phyloP scores from a whole-genome alignment of 1,140 invertebrate genomes.

The Teleopsis dalmanni region DNA sequence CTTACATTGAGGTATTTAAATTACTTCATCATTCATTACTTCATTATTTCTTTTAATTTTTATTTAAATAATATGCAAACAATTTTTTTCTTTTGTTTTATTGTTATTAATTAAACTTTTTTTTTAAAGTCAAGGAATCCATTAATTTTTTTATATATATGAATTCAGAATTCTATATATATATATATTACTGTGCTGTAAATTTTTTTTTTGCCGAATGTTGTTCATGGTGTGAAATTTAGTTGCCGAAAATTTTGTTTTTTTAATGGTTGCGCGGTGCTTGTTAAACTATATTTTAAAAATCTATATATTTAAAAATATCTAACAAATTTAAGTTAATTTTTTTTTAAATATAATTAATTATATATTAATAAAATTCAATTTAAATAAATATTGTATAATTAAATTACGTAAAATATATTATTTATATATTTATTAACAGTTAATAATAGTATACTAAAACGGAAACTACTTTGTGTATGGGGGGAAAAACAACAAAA shows the following conservation, averaged over 20 bases:
- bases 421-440: not conserved
- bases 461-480: constrained; percentile 11
- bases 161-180: not conserved
- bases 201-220: too few relatives aligned
- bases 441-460: constrained; percentile 1
- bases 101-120: not conserved
- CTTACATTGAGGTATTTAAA: constrained; percentile 23
- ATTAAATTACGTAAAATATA: constrained; percentile 3
- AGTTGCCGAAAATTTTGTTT: too few relatives aligned
- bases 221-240: too few relatives aligned
- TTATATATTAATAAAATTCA: constrained; percentile 4
- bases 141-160: not conserved
- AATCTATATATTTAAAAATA: too few relatives aligned
- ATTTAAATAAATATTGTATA: constrained; percentile 4
- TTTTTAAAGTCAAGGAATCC: not conserved
- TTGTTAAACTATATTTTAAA: too few relatives aligned
- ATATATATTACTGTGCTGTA: not conserved
- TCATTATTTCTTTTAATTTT: constrained; percentile 21
- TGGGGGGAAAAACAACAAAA: not conserved
- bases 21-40: constrained; percentile 13
- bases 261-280: too few relatives aligned
- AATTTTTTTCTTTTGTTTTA: not conserved
- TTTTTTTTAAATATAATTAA: constrained; percentile 7
- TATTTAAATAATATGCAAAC: constrained; percentile 2
- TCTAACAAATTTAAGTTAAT: constrained; percentile 6